Base-by-base conservation (phyloP, 2,113 vertebrate species). In the Oenanthe melanoleuca region DNA sequence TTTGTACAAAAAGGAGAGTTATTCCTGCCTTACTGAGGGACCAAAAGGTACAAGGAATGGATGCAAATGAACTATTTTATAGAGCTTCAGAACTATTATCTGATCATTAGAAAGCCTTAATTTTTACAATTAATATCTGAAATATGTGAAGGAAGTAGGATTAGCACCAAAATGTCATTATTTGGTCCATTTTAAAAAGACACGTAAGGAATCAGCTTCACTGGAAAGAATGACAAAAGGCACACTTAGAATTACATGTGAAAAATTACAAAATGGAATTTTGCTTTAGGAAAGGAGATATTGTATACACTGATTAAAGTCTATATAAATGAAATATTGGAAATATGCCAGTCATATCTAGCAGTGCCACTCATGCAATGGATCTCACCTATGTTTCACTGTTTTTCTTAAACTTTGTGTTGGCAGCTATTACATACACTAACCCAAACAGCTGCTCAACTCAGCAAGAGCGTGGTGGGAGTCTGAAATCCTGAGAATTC, bases 301-400 rank as follows among this genome's bases (percentile, higher is more conserved):
- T 37, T 88, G 80, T 90, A 88, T 40, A 33, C 86, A 78, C 56
- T 92, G 88, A 93, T 93, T 84, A 67, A 96, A 88, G 61, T 86
- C 60, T 69, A 34, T 0, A 0, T 88, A 80, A 83, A 88, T 83
- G 67, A 95, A 96, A 80, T 92, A 89, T 50, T 95, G 90, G 82
- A 94, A 94, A 90, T 65, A 64, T 47, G 82, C 52, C 85, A 74
- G 72, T 90, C 92, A 57, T 80, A 80, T n/a, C 52, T 88, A 74
- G 44, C 40, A 42, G 44, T 74, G n/a, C 49, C 40, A 86, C 40
- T 92, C 50, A 20, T 71, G 64, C 79, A 71, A 3, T 88, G 61
- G 64, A 66, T 83, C 75, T 74, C 60, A 34, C 25, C 4, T 83
- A 12, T 52, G 12, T 89, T 56, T 93, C 72, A 44, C 86, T 86